Evolutionary conservation across 2,888 invertebrate genomes (phyloP).

Genomic region (Harpalus rufipes): DNA sequence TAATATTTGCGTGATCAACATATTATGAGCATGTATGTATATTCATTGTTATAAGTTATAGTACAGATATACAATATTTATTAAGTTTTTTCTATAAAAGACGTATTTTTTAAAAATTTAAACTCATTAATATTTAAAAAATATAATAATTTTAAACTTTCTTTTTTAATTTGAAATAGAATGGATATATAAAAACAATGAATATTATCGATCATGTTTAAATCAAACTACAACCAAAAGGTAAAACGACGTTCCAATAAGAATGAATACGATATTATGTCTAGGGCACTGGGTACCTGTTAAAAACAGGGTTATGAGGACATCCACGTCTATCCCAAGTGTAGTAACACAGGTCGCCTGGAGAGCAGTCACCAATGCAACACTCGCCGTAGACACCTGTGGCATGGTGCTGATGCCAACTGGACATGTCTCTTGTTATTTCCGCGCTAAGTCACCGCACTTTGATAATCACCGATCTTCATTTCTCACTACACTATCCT

Average conservation of each 20-base stretch:
- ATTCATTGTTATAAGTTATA: not conserved
- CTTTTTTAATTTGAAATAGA: not conserved
- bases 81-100: too few relatives aligned
- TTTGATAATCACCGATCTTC: conserved; percentile 49
- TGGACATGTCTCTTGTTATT: conserved; percentile 60
- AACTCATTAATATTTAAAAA: too few relatives aligned
- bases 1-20: conserved; percentile 3
- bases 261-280: conserved; percentile 40
- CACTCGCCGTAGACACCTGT: conserved; percentile 65
- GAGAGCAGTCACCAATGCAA: conserved; percentile 61
- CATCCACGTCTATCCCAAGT: conserved; percentile 62
- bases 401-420: conserved; percentile 60
- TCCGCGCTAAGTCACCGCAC: conserved; percentile 52
- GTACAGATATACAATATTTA: not conserved
- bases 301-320: conserved; percentile 57
- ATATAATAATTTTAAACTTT: not conserved
- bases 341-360: conserved; percentile 60
- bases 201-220: conserved; percentile 17
- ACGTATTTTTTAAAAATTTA: too few relatives aligned
- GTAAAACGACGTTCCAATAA: conserved; percentile 13
- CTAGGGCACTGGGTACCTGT: conserved; percentile 56
- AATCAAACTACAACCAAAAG: conserved; percentile 8
- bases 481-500: conserved; percentile 40
- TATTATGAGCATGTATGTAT: not conserved
- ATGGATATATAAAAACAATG: conserved; percentile 14